Evolutionary conservation across 2,888 invertebrate genomes (phyloP), one percentile per base, ranked within the genome.

Genomic region (Mythimna ferrago): DNA sequence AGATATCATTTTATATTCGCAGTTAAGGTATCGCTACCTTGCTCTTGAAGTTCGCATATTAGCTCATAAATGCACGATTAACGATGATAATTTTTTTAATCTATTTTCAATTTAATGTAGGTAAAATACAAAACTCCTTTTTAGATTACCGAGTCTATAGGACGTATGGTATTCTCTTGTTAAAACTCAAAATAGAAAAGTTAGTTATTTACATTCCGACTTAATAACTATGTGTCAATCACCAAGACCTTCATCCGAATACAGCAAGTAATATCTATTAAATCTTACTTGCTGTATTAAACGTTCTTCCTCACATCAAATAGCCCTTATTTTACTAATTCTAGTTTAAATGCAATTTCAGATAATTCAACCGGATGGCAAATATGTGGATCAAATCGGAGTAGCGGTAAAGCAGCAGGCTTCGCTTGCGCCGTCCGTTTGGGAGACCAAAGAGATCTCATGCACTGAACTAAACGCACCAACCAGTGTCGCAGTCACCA

Each of bases 391-490:
- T 63, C 96, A 97, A 84, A 95, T 98, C 85, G 98, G 98, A 3
- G 93, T 97, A 9, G 93, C 96, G 0, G 89, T 89, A 0, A 93
- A 92, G 78, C 87, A 87, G 0, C 94, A 95, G 68, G 83, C 92
- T 0, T 86, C 87, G 9, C 86, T 89, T 56, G 91, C 94, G 0
- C 78, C 93, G 0, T 90, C 91, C 9, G 89, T 93, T 9, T 96
- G 95, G 95, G 92, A 94, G 35, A 87, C 88, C 14, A 89, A 90
- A 54, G 93, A 92, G 78, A 90, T 92, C 48, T 83, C 89, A 38
- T 94, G 96, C 73, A 97, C 95, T 71, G 96, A 97, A 88, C 95
- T 98, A 44, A 97, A 98, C 89, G 97, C 97, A 62, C 98, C 98
- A 0, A 97, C 98, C 9, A 97, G 97, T 73, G 96, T 98, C 2